These are phyloP conservation scores for Rhagium mordax DNA, from an alignment of 2,888 invertebrate genomes.

Conservation along the genomic window DNA sequence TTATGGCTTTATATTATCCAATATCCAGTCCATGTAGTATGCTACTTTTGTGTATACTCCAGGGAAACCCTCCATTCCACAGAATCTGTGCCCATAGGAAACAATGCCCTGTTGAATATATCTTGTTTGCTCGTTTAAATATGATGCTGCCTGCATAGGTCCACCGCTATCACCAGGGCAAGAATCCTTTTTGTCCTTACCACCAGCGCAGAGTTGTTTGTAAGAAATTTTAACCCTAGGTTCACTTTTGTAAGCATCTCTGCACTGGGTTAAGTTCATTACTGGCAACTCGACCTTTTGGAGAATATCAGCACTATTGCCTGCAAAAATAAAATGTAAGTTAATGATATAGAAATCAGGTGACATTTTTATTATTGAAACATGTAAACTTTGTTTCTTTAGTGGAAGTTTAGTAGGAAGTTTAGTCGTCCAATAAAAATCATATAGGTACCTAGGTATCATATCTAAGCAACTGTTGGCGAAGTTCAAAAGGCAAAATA, in stretches of 20 bases:
- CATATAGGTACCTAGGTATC: too few species aligned
- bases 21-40: conserved; percentile 76
- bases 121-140: conserved; percentile 60
- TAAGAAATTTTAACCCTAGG: conserved; percentile 52
- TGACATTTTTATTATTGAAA: too few species aligned
- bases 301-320: conserved; percentile 60
- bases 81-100: conserved; percentile 67
- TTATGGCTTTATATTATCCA: conserved; percentile 64
- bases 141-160: conserved; percentile 72
- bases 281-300: conserved; percentile 68
- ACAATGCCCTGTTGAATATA: conserved; percentile 73
- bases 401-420: too few species aligned
- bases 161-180: conserved; percentile 81
- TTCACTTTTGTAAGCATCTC: conserved; percentile 53
- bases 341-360: background rate
- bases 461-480: too few species aligned
- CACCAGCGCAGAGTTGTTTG: conserved; percentile 78
- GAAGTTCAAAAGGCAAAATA: too few species aligned
- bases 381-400: too few species aligned
- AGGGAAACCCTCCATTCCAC: conserved; percentile 73
- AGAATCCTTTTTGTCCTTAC: conserved; percentile 72
- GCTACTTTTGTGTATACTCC: conserved; percentile 78
- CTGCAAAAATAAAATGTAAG: conserved; percentile 51
- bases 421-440: too few species aligned
- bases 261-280: conserved; percentile 63